Evolutionary conservation across 2,113 vertebrate species (phyloP).

Genomic region (Notarius quadriscutis): DNA sequence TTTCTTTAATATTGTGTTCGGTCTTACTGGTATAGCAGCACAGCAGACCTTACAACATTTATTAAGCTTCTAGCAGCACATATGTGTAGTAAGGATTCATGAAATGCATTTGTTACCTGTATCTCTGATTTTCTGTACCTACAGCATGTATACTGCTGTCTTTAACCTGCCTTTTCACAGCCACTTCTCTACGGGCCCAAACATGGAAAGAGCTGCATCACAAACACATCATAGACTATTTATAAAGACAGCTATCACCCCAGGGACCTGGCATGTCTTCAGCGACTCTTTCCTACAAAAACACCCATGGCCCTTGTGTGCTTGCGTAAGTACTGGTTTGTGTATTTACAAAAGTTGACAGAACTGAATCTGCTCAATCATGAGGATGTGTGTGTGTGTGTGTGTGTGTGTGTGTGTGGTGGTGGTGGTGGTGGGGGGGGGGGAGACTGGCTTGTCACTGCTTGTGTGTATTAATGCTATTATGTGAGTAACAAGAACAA

Average conservation of each 20-base stretch:
- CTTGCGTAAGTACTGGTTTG: constrained; percentile 6
- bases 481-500: neutral
- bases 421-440: too few species aligned
- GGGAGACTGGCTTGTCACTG: neutral
- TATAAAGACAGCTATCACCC: constrained; percentile 40
- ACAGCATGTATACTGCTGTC: neutral
- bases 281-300: constrained; percentile 38
- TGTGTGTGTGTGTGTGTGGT: too few species aligned
- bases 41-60: neutral
- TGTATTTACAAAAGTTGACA: neutral
- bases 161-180: constrained; percentile 32
- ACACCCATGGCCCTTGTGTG: constrained; percentile 28
- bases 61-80: neutral
- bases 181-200: constrained; percentile 30
- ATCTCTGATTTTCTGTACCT: neutral
- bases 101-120: neutral
- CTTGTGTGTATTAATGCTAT: neutral
- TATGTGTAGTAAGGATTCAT: neutral
- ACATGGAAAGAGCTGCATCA: constrained; percentile 52
- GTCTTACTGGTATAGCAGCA: neutral
- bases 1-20: neutral
- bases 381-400: neutral
- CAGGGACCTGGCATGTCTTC: constrained; percentile 13
- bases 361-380: neutral
- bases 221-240: constrained; percentile 50